Conservation (phyloP, 2,888 invertebrate genomes). For the Callimorpha dominula region DNA sequence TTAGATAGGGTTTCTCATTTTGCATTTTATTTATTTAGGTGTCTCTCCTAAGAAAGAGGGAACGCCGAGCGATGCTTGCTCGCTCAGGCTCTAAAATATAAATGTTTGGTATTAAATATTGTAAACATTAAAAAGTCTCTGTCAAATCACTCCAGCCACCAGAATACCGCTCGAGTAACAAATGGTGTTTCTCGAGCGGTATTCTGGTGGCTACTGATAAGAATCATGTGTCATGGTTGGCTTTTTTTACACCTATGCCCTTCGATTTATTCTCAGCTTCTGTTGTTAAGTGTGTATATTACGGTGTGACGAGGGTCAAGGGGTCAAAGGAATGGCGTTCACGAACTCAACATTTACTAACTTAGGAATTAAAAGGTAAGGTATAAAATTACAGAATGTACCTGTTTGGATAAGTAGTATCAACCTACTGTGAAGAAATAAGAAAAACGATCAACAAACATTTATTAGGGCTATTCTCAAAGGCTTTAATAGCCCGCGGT, state of each 20-base stretch:
- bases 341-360: neutral
- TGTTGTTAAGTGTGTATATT: neutral
- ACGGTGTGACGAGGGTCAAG: slow-evolving; percentile 1
- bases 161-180: too few relatives aligned
- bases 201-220: neutral
- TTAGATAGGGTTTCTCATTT: too few relatives aligned
- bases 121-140: neutral
- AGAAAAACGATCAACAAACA: neutral
- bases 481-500: neutral
- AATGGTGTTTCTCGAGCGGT: too few relatives aligned
- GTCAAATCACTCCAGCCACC: neutral
- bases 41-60: too few relatives aligned
- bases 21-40: too few relatives aligned
- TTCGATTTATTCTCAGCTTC: slow-evolving; percentile 9
- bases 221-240: neutral
- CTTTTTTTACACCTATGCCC: neutral
- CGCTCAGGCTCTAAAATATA: neutral
- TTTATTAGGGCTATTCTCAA: neutral
- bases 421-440: neutral
- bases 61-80: too few relatives aligned
- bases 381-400: neutral
- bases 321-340: neutral
- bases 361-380: neutral
- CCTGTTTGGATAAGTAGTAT: neutral
- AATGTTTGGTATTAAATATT: neutral